Evolutionary conservation across 2,888 invertebrate genomes (phyloP).

Genomic region (Cryptophagus acutangulus): DNA sequence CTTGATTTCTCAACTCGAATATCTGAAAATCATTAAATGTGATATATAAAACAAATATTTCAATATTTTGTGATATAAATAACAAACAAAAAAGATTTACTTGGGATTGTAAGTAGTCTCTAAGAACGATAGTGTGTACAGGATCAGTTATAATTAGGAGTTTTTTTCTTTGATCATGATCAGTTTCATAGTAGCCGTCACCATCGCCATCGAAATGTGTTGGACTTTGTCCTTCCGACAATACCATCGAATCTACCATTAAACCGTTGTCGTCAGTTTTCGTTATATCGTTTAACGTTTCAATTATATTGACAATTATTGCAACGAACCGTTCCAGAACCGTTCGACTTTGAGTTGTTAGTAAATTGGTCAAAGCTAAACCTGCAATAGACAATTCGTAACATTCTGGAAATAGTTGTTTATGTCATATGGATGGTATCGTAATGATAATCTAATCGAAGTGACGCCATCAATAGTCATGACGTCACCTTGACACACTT

Average conservation of each 20-base stretch:
- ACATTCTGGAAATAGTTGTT: not conserved
- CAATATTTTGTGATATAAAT: conserved; percentile 3
- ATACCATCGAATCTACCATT: conserved; percentile 40
- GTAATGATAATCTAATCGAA: not conserved
- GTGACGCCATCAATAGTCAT: too few relatives aligned
- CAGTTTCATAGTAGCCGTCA: conserved; percentile 58
- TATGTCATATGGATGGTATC: not conserved
- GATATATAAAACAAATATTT: conserved; percentile 13
- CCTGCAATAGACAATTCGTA: too few relatives aligned
- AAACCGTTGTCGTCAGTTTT: conserved; percentile 61
- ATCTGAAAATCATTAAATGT: conserved; percentile 55
- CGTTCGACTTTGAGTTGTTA: conserved; percentile 64
- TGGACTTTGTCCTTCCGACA: conserved; percentile 42
- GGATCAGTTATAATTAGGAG: conserved; percentile 69
- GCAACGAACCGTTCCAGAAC: conserved; percentile 68
- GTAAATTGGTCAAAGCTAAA: conserved; percentile 61
- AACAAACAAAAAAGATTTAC: conserved; percentile 43
- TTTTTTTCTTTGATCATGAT: conserved; percentile 70
- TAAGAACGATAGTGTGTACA: conserved; percentile 71
- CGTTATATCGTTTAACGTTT: conserved; percentile 75
- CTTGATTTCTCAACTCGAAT: conserved; percentile 62
- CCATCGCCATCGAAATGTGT: conserved; percentile 55
- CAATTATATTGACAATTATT: conserved; percentile 68
- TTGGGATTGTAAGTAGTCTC: conserved; percentile 67
- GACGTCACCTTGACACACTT: too few relatives aligned